Evolutionary conservation across 1,140 invertebrate species (phyloP), one percentile per base, ranked within the genome.

Genomic region (Dinoponera quadriceps): DNA sequence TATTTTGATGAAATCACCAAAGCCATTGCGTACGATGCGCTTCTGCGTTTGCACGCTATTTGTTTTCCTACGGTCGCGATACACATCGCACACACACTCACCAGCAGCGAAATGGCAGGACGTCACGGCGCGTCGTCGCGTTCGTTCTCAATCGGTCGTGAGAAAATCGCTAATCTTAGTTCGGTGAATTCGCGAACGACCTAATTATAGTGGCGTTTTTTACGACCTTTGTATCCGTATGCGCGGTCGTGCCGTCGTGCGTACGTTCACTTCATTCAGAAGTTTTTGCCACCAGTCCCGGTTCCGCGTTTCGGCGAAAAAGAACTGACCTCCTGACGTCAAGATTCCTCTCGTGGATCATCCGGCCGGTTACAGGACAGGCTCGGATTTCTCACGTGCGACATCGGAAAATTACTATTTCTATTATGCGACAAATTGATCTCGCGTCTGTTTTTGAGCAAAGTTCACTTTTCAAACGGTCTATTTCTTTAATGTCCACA

Each of bases 151-250:
- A 85, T 80, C 72, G 29, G 20, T 38, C 71, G 82, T 85, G 86
- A 86, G 83, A 86, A 85, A 25, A 75, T 62, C n/a, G 69, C 83
- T 85, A 88, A 88, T 88, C 80, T 88, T 88, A 88, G 83, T 80
- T 54, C 62, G 54, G 18, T 65, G 57, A 74, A 85, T 80, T 49
- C 44, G 3, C 9, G 54, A 54, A 13, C 2, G 0, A 25, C 25
- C 75, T 91, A 91, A 90, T 91, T 89, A 89, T 91, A 90, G 87
- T 65, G 74, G 85, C 66, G 22, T 88, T 86, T 75, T 91, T 84
- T 88, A 90, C 65, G 91, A 88, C 4, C 22, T 44, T 54, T 55
- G 20, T 80, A 16, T 51, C 11, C 73, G 38, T 87, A 84, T 68
- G 83, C 57, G 49, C 33, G 22, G 22, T 69, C 27, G 33, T 65